These are phyloP conservation scores for Phalera bucephala DNA, from an alignment of 2,888 invertebrate species.

Conservation along the genomic window DNA sequence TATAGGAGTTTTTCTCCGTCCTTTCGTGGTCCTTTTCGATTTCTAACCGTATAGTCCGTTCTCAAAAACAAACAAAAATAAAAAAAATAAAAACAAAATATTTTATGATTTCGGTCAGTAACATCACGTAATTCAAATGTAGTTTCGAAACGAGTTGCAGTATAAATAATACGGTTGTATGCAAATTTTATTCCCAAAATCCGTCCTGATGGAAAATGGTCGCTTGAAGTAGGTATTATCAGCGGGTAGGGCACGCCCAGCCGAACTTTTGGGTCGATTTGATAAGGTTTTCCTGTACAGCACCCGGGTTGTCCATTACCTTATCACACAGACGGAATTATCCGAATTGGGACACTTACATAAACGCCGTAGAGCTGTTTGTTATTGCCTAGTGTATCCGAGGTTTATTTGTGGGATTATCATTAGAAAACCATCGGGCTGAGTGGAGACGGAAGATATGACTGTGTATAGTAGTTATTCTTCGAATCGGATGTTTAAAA, in stretches of 20 bases:
- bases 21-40: too few relatives aligned
- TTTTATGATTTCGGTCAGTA: conserved; percentile 1
- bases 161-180: conserved; percentile 70
- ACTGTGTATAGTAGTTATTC: too few relatives aligned
- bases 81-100: conserved; percentile 10
- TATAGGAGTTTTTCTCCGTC: too few relatives aligned
- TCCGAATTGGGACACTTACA: conserved; percentile 31
- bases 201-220: conserved; percentile 70
- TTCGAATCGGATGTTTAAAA: too few relatives aligned
- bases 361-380: conserved; percentile 19
- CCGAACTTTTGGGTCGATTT: conserved; percentile 74
- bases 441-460: too few relatives aligned
- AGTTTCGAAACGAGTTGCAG: conserved; percentile 56
- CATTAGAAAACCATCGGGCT: neutral
- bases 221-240: conserved; percentile 59
- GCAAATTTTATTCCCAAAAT: conserved; percentile 75
- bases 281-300: conserved; percentile 60
- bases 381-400: conserved; percentile 10
- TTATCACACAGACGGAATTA: conserved; percentile 53
- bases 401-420: conserved; percentile 4
- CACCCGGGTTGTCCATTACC: conserved; percentile 50
- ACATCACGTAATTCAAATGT: conserved; percentile 27
- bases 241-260: conserved; percentile 42
- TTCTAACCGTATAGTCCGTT: too few relatives aligned
- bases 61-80: conserved; percentile 2